Evolutionary conservation across 2,888 invertebrate genomes (phyloP), one percentile per base, ranked within the genome.

Genomic region (Perizoma flavofasciatum): DNA sequence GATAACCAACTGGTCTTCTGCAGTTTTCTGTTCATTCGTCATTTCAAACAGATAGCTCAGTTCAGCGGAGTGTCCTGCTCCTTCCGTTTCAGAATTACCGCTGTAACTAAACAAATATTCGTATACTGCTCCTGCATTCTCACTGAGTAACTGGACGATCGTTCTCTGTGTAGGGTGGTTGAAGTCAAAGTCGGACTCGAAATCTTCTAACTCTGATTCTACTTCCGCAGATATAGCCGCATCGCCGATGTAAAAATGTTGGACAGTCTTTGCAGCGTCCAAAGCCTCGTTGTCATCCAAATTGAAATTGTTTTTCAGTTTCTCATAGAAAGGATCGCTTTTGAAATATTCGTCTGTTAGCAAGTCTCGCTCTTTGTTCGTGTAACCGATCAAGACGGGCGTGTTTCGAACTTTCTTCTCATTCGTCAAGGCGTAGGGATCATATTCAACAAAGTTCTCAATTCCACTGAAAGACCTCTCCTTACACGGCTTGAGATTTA

Each of bases 221-320:
- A 86, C 70, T 11, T 78, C 69, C 59, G 63, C 61, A 10, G 86
- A 81, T 44, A 87, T 62, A 7, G 77, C 53, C 45, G 78, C 77
- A 57, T 90, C 90, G n/a, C 92, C 92, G 5, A 90, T 83, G 44
- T 91, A 91, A 66, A 85, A 91, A 53, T 83, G 83, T 59, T 76
- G 81, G 0, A 89, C 74, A 47, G 77, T 73, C 22, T 72, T 76
- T 4, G 85, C 79, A 34, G 81, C 82, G 48, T 72, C 67, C 22
- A 63, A 61, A 52, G 85, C 68, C 46, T 79, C 74, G 22, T 77
- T 70, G 1, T 82, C 80, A 43, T 86, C 76, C 8, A 91, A 72
- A 68, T 85, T 78, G 57, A 86, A 90, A 65, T 85, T 82, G 39
- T 82, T 81, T 55, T 66, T 70, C 46, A 90, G 67, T 68, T 79